A percentile compares a stretch with the other conserved stretches of the same genome.
These are phyloP conservation scores for Microtus richardsoni DNA, from an alignment of 2,113 vertebrate species.

Conservation along the genomic window DNA sequence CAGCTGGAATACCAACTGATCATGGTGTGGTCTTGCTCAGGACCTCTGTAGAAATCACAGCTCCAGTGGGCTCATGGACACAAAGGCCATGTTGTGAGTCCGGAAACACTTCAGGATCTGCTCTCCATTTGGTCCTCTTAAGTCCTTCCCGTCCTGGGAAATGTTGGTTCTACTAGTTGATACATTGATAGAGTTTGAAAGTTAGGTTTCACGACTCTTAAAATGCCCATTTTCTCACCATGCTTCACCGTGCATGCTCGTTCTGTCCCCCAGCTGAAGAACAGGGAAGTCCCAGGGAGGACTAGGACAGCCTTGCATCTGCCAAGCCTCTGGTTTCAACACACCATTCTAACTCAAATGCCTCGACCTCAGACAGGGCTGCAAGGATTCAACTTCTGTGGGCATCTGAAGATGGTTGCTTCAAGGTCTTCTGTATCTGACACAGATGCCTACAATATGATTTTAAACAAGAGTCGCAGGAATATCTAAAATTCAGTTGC, in stretches of 20 bases:
- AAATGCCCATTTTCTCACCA: background rate
- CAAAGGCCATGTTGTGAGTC: background rate
- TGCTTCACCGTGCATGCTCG: fast-evolving
- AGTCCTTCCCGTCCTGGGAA: too few species aligned
- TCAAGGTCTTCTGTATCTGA: background rate
- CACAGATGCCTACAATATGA: background rate
- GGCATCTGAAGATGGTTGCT: background rate
- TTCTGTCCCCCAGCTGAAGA: too few species aligned
- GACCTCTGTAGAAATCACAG: too few species aligned
- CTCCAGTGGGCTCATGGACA: background rate
- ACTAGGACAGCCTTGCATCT: background rate
- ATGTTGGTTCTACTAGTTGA: background rate
- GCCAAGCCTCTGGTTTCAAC: too few species aligned
- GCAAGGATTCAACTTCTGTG: background rate
- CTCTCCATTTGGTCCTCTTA: background rate
- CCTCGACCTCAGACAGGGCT: background rate
- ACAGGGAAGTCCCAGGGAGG: too few species aligned
- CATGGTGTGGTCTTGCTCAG: background rate
- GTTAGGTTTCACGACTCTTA: background rate
- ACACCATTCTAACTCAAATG: too few species aligned
- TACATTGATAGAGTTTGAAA: background rate
- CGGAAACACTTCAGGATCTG: background rate
- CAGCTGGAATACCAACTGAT: background rate
- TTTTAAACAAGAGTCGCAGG: background rate
- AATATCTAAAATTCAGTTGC: background rate